Evolutionary conservation across 2,113 vertebrate species (phyloP).

Genomic region (Taurulus bubalis): DNA sequence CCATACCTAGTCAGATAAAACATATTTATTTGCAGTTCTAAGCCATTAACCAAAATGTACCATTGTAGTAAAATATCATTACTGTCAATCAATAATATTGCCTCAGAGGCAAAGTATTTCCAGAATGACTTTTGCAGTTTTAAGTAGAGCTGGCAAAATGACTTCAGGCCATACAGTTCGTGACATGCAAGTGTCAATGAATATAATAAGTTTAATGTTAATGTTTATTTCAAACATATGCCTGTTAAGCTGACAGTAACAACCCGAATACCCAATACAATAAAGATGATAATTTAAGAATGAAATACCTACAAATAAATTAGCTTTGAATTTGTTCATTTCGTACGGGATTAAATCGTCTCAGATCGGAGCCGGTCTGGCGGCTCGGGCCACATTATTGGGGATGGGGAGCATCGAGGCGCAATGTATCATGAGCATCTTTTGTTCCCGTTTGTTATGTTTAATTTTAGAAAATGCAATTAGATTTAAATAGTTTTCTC

Average conservation of each 20-base stretch:
- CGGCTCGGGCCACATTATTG: too few relatives aligned
- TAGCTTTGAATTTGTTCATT: too few relatives aligned
- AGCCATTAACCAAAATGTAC: not conserved
- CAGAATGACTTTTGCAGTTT: constrained; percentile 1
- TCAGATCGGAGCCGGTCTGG: too few relatives aligned
- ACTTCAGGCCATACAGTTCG: not conserved
- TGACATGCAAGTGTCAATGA: not conserved
- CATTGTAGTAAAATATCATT: not conserved
- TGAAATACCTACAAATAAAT: too few relatives aligned
- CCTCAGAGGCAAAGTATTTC: constrained; percentile 17
- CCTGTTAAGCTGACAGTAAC: not conserved
- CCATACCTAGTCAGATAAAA: not conserved
- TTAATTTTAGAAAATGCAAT: not conserved
- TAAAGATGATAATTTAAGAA: not conserved
- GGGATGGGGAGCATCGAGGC: not conserved
- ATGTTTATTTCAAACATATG: not conserved
- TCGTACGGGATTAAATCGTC: too few relatives aligned
- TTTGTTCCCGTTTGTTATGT: not conserved
- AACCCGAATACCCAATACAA: not conserved
- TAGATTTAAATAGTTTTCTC: not conserved
- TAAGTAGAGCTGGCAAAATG: not conserved
- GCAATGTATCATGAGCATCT: not conserved
- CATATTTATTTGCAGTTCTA: not conserved
- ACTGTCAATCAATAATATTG: not conserved
- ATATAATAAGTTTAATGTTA: not conserved